Conservation (phyloP, 2,888 invertebrate genomes). For the Drosophila colorata region DNA sequence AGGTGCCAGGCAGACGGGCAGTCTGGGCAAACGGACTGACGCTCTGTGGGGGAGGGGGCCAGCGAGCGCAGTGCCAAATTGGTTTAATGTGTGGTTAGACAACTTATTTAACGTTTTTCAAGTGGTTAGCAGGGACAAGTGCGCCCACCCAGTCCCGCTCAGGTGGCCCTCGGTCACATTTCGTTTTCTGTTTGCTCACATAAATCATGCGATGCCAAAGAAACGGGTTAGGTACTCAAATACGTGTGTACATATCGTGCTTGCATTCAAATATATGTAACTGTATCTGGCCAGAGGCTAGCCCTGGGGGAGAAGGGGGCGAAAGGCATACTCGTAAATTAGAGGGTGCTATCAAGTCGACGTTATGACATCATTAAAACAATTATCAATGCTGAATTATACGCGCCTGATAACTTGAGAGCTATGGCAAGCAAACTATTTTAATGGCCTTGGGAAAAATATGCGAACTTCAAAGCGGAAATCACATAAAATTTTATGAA, state of each 20-base stretch:
- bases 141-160: constrained; percentile 23
- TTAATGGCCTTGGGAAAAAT: constrained; percentile 59
- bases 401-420: constrained; percentile 49
- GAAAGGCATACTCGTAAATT: constrained; percentile 59
- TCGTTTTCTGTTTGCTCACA: constrained; percentile 50
- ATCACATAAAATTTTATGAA: constrained; percentile 80
- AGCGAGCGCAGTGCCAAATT: constrained; percentile 68
- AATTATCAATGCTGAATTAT: constrained; percentile 71
- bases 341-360: constrained; percentile 63
- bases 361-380: constrained; percentile 79
- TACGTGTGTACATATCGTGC: constrained; percentile 7
- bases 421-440: constrained; percentile 53
- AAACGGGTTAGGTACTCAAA: constrained; percentile 66
- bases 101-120: constrained; percentile 80
- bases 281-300: constrained; percentile 27
- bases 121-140: constrained; percentile 73
- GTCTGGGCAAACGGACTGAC: constrained; percentile 7
- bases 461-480: constrained; percentile 56
- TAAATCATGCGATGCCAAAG: constrained; percentile 73
- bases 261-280: constrained; percentile 33
- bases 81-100: constrained; percentile 81
- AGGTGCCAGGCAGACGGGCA: constrained; percentile 59
- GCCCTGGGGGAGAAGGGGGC: constrained; percentile 1
- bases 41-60: constrained; percentile 16
- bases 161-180: constrained; percentile 47